phyloP scores from a whole-genome alignment of 2,888 invertebrate species.

The Andrena dorsata region DNA sequence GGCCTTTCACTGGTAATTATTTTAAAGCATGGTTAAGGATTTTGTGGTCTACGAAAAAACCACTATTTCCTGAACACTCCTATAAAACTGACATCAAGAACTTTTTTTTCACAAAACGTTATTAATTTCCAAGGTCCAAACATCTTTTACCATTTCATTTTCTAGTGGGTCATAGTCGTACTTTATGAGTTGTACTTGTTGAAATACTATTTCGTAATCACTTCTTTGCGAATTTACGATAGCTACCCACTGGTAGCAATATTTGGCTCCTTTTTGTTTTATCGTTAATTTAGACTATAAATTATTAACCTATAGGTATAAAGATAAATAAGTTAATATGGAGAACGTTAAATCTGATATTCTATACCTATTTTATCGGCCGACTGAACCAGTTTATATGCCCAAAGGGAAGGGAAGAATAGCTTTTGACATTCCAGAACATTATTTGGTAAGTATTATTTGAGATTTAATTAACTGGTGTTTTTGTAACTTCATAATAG shows the following conservation, averaged over 20 bases:
- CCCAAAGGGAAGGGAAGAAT: constrained; percentile 89
- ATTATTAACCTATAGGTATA: neutral
- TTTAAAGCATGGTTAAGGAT: constrained; percentile 42
- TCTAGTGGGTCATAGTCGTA: neutral
- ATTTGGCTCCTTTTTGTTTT: neutral
- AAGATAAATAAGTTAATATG: constrained; percentile 36
- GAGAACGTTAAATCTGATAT: constrained; percentile 63
- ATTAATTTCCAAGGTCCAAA: neutral
- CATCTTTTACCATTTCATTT: neutral
- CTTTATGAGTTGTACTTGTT: neutral
- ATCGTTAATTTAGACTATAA: neutral
- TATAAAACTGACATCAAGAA: constrained; percentile 42
- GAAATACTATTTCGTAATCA: neutral
- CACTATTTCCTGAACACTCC: constrained; percentile 43
- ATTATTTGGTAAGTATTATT: constrained; percentile 87
- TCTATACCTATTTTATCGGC: constrained; percentile 89
- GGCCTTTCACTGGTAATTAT: neutral
- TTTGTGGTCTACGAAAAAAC: constrained; percentile 57
- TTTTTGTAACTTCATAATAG: neutral
- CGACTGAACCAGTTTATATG: constrained; percentile 91
- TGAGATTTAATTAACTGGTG: neutral
- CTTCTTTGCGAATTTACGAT: neutral
- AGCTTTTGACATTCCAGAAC: constrained; percentile 89
- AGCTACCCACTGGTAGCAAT: neutral
- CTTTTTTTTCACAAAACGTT: neutral